Conservation (phyloP, 2,888 invertebrate species). For the Labia minor region DNA sequence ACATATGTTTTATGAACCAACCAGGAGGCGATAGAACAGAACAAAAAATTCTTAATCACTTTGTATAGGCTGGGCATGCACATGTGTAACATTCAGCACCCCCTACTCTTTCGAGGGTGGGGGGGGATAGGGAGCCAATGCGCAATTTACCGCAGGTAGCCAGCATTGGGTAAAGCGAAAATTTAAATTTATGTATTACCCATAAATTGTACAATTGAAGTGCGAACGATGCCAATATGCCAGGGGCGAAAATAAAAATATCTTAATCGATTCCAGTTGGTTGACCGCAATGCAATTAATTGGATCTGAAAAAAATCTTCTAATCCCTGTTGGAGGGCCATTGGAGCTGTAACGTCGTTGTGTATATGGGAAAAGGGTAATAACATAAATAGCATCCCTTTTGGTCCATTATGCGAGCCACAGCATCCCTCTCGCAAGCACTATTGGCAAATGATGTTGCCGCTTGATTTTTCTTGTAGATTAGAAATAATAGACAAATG, state of each 20-base stretch:
- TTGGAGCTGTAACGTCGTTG: neutral
- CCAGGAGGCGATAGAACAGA: neutral
- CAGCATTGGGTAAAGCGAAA: neutral
- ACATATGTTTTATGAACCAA: slow-evolving; percentile 5
- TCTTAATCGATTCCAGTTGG: slow-evolving; percentile 3
- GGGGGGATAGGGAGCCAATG: neutral
- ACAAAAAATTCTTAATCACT: slow-evolving; percentile 13
- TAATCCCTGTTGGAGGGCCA: slow-evolving; percentile 1
- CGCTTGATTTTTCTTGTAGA: slow-evolving; percentile 13
- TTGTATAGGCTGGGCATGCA: neutral
- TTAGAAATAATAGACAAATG: neutral
- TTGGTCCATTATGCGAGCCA: slow-evolving; percentile 8
- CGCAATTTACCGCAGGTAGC: neutral
- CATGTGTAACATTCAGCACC: neutral
- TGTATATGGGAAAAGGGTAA: neutral
- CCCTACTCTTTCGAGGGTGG: no score
- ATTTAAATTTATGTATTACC: neutral
- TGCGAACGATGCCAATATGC: slow-evolving; percentile 7
- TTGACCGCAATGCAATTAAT: slow-evolving; percentile 7
- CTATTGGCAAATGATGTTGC: neutral
- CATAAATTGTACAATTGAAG: neutral
- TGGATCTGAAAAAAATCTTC: slow-evolving; percentile 13
- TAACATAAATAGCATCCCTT: slow-evolving; percentile 8
- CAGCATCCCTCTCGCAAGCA: neutral
- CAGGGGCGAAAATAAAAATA: neutral